Conservation (phyloP, 2,113 vertebrate genomes). For the Osmerus mordax region DNA sequence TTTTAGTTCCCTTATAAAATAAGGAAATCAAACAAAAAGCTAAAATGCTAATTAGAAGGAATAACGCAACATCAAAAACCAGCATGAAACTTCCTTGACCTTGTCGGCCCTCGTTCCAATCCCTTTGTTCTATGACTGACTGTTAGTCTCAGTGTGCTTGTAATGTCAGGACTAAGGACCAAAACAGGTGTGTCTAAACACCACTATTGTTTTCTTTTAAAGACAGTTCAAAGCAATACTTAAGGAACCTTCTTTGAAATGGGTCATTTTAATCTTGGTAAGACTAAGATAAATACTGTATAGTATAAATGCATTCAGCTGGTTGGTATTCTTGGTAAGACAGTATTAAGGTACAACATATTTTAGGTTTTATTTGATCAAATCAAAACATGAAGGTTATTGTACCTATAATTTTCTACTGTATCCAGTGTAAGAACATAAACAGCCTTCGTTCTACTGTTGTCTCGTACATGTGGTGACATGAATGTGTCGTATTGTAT, state of each 20-base stretch:
- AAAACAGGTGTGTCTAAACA: slow-evolving; percentile 49
- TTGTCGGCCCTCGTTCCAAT: not conserved
- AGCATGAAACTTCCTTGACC: not conserved
- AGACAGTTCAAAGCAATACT: slow-evolving; percentile 35
- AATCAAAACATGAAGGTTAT: no score
- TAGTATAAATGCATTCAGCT: no score
- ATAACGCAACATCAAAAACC: not conserved
- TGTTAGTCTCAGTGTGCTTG: not conserved
- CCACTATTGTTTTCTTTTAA: slow-evolving; percentile 27
- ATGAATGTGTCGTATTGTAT: not conserved
- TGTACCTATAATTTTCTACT: no score
- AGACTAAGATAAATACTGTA: slow-evolving; percentile 10
- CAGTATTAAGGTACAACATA: no score
- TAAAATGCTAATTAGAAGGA: not conserved
- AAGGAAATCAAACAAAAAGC: not conserved
- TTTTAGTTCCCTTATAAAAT: no score
- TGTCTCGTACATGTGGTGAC: not conserved
- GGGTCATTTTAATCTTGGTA: slow-evolving; percentile 14
- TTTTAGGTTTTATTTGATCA: no score
- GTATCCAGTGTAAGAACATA: no score
- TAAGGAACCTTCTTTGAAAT: slow-evolving; percentile 36
- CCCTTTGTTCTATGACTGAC: not conserved
- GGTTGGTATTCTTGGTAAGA: no score
- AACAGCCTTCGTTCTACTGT: not conserved
- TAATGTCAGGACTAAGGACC: slow-evolving; percentile 38